These are phyloP conservation scores for Elegia similella DNA, from an alignment of 2,888 invertebrate genomes.

Conservation along the genomic window DNA sequence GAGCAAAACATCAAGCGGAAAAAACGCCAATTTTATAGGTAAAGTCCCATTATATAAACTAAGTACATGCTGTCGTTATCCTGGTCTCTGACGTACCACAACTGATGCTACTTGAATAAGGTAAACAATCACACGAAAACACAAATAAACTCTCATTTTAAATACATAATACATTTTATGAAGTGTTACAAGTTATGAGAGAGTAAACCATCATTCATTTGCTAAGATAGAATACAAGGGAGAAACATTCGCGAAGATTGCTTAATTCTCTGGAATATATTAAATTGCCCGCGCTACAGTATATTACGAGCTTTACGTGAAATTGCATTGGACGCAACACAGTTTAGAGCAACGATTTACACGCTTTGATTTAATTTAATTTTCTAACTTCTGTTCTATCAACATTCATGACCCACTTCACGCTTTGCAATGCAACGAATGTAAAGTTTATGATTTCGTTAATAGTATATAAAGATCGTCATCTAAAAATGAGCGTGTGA, in stretches of 20 bases:
- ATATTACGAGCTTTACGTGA: not conserved
- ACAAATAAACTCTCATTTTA: too few species aligned
- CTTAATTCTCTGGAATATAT: not conserved
- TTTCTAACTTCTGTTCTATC: not conserved
- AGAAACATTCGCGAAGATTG: not conserved
- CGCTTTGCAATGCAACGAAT: not conserved
- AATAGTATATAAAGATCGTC: too few species aligned
- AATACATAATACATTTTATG: not conserved
- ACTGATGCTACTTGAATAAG: too few species aligned
- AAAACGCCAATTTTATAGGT: too few species aligned
- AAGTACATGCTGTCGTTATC: too few species aligned
- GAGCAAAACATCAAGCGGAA: too few species aligned
- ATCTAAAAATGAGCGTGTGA: too few species aligned
- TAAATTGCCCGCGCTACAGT: not conserved
- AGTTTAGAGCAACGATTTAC: slow-evolving; percentile 2
- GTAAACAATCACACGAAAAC: too few species aligned
- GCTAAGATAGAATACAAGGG: not conserved
- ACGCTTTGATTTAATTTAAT: slow-evolving; percentile 31
- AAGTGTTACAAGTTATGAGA: not conserved
- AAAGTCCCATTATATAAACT: too few species aligned
- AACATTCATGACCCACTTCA: not conserved
- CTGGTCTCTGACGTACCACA: too few species aligned
- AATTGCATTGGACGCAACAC: slow-evolving; percentile 2
- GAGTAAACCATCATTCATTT: not conserved
- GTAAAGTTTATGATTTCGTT: too few species aligned